Evolutionary conservation across 2,113 vertebrate species (phyloP).

Genomic region (Ariopsis seemanni): DNA sequence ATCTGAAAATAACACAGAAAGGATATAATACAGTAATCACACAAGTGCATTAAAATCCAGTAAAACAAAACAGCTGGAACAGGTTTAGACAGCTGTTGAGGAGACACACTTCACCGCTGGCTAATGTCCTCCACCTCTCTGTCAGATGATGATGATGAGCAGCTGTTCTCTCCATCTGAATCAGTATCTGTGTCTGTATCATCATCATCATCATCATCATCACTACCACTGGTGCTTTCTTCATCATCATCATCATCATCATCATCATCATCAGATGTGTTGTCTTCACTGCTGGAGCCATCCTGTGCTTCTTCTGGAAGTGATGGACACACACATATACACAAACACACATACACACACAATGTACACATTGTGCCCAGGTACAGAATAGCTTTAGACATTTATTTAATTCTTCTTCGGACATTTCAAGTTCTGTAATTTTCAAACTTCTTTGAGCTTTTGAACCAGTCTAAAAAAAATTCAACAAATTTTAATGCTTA

Average conservation of each 20-base stretch:
- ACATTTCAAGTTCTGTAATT: too few relatives aligned
- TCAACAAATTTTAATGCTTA: too few relatives aligned
- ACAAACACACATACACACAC: constrained; percentile 6
- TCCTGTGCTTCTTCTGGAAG: constrained; percentile 46
- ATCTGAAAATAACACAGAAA: background rate
- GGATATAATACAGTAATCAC: background rate
- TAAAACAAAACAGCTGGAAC: background rate
- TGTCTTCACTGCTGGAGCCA: constrained; percentile 40
- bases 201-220: constrained; percentile 16
- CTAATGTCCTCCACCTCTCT: constrained; percentile 29
- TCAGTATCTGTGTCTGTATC: constrained; percentile 43
- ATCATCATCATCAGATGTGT: constrained; percentile 39
- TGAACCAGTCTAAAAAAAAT: too few relatives aligned
- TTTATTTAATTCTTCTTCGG: too few relatives aligned
- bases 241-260: constrained; percentile 38
- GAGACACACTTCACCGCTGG: constrained; percentile 7
- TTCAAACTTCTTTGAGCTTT: too few relatives aligned
- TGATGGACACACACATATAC: background rate
- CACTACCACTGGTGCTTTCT: background rate
- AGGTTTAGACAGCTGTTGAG: background rate
- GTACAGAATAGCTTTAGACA: too few relatives aligned
- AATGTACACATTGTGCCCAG: background rate
- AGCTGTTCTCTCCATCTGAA: constrained; percentile 55
- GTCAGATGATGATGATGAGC: constrained; percentile 51
- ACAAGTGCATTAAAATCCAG: background rate